phyloP scores from a whole-genome alignment of 2,888 invertebrate species.

The Esperia sulphurella region DNA sequence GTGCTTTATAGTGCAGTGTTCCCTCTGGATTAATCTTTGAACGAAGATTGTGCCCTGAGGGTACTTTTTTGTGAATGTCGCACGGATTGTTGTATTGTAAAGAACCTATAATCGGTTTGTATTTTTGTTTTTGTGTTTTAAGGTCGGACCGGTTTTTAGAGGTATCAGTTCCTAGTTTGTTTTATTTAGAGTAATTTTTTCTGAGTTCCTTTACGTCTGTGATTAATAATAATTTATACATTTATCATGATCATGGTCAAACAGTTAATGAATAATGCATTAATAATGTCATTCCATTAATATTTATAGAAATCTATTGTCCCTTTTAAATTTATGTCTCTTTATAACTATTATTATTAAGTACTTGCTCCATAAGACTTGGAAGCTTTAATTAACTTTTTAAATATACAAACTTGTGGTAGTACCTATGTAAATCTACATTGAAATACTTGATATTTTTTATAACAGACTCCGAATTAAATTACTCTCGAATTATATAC shows the following conservation, averaged over 20 bases:
- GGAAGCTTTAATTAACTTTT: too few relatives aligned
- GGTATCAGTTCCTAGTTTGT: not conserved
- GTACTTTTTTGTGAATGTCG: constrained; percentile 22
- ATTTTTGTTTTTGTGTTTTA: constrained; percentile 9
- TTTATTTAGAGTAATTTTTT: not conserved
- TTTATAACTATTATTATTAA: not conserved
- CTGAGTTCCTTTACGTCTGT: not conserved
- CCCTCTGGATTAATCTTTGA: constrained; percentile 36
- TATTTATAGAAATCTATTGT: not conserved
- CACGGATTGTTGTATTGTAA: constrained; percentile 9
- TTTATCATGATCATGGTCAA: not conserved
- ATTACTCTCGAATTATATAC: too few relatives aligned
- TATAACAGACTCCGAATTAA: too few relatives aligned
- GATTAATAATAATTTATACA: not conserved
- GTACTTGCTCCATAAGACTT: not conserved
- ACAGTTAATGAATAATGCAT: constrained; percentile 1
- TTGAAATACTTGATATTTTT: too few relatives aligned
- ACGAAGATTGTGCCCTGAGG: constrained; percentile 33
- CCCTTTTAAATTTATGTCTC: not conserved
- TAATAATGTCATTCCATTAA: not conserved
- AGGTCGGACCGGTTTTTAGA: constrained; percentile 13
- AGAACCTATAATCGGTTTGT: constrained; percentile 17
- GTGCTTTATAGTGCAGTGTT: constrained; percentile 22
- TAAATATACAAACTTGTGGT: too few relatives aligned
- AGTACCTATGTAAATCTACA: too few relatives aligned